phyloP scores from a whole-genome alignment of 2,888 invertebrate genomes.

The Drosophila histrio region DNA sequence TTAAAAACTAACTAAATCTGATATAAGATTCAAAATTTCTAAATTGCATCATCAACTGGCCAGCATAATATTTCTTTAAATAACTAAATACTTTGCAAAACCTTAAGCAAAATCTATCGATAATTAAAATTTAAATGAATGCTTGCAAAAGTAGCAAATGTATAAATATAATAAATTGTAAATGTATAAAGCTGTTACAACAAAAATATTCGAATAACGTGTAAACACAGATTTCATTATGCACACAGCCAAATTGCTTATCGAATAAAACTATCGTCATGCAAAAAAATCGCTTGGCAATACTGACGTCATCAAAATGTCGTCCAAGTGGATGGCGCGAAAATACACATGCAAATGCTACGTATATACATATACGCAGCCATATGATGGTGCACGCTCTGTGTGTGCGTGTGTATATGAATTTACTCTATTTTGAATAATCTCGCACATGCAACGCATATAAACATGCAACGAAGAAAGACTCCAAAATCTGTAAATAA shows the following conservation, averaged over 20 bases:
- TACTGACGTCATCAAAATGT: slow-evolving; percentile 13
- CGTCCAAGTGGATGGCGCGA: not conserved
- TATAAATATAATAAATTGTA: not conserved
- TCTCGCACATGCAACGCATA: slow-evolving; percentile 21
- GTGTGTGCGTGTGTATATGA: not conserved
- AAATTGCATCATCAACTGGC: not conserved
- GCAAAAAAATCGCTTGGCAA: not conserved
- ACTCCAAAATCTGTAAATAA: slow-evolving; percentile 70
- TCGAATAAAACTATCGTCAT: slow-evolving; percentile 1
- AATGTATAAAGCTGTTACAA: too few relatives aligned
- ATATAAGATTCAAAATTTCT: too few relatives aligned
- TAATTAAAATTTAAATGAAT: not conserved
- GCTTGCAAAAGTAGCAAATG: not conserved
- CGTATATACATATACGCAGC: not conserved
- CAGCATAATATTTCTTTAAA: not conserved
- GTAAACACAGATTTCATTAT: too few relatives aligned
- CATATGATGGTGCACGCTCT: slow-evolving; percentile 16
- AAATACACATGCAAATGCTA: not conserved
- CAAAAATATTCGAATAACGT: too few relatives aligned
- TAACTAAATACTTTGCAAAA: not conserved
- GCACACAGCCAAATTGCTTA: not conserved
- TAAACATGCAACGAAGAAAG: slow-evolving; percentile 72
- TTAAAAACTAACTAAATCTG: not conserved
- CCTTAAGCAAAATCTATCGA: not conserved
- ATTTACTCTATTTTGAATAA: slow-evolving; percentile 18